A percentile compares a stretch with the other conserved stretches of the same genome.
These are phyloP conservation scores for Hetaerina americana DNA, from an alignment of 1,140 invertebrate genomes.

Conservation along the genomic window DNA sequence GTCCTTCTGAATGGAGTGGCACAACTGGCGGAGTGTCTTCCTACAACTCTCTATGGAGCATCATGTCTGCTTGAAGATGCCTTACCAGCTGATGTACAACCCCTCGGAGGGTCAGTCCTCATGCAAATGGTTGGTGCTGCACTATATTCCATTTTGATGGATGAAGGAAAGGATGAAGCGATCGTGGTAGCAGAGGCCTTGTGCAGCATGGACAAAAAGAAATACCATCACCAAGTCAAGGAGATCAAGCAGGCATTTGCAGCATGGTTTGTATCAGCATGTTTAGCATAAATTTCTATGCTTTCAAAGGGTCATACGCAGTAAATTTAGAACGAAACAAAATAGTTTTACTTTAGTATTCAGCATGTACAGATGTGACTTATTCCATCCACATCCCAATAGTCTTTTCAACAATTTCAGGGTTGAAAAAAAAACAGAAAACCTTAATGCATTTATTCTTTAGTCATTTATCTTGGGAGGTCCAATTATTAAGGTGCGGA, in stretches of 20 bases:
- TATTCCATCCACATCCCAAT: too few species aligned
- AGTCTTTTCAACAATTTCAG: too few species aligned
- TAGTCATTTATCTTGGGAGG: too few species aligned
- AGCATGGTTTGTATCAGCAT: neutral
- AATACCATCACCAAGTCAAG: neutral
- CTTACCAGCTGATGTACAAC: conserved; percentile 48
- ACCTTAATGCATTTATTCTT: too few species aligned
- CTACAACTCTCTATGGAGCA: conserved; percentile 38
- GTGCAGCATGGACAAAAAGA: conserved; percentile 53
- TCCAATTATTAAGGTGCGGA: too few species aligned
- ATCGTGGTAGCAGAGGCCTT: conserved; percentile 54
- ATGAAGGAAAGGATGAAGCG: conserved; percentile 17
- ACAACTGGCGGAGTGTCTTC: conserved; percentile 47
- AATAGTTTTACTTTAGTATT: too few species aligned
- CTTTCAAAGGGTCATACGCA: too few species aligned
- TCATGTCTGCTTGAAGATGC: conserved; percentile 43
- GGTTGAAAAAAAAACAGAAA: too few species aligned
- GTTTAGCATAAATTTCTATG: too few species aligned
- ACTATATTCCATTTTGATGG: conserved; percentile 26
- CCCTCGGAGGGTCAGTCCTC: conserved; percentile 46
- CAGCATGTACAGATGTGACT: too few species aligned
- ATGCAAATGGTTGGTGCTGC: conserved; percentile 37
- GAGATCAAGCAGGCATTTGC: neutral
- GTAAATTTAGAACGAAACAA: too few species aligned
- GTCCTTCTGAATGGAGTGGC: conserved; percentile 51